Evolutionary conservation across 1,140 invertebrate genomes (phyloP).

Genomic region (Psilanteris sp.): DNA sequence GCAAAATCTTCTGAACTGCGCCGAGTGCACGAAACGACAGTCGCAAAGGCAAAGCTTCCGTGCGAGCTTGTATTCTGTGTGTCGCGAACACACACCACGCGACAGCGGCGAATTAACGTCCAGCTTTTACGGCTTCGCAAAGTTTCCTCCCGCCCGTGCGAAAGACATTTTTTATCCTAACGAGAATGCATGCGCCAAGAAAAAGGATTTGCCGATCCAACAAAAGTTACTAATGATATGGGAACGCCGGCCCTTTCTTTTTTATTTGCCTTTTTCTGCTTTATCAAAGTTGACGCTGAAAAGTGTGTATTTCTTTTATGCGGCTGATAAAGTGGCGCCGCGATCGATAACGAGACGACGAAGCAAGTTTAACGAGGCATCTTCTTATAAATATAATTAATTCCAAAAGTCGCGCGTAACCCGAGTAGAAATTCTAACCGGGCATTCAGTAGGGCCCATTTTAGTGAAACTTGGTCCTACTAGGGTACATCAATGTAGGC

Average conservation of each 20-base stretch:
- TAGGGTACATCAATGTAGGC: no score
- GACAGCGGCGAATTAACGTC: constrained; percentile 52
- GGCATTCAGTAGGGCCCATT: no score
- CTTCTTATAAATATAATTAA: no score
- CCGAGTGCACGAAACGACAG: constrained; percentile 49
- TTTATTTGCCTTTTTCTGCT: constrained; percentile 26
- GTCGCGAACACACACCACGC: constrained; percentile 45
- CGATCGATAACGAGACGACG: no score
- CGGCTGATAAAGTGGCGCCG: no score
- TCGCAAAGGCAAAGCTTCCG: constrained; percentile 43
- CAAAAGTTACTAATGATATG: constrained; percentile 55
- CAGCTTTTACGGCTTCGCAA: constrained; percentile 59
- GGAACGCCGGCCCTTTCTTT: no score
- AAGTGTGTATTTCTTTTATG: constrained; percentile 4
- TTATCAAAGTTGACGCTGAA: constrained; percentile 19
- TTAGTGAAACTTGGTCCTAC: no score
- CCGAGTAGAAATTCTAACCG: no score
- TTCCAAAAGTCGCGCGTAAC: no score
- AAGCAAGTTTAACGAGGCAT: no score
- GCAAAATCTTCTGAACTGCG: constrained; percentile 53
- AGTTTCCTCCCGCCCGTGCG: constrained; percentile 39
- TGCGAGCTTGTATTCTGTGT: constrained; percentile 29
- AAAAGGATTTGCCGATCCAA: constrained; percentile 48
- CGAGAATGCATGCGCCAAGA: constrained; percentile 46
- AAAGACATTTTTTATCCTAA: constrained; percentile 58